Percentiles rank a stretch among this genome's conserved stretches.
phyloP scores from a whole-genome alignment of 2,888 invertebrate genomes.

The Nebria brevicollis region DNA sequence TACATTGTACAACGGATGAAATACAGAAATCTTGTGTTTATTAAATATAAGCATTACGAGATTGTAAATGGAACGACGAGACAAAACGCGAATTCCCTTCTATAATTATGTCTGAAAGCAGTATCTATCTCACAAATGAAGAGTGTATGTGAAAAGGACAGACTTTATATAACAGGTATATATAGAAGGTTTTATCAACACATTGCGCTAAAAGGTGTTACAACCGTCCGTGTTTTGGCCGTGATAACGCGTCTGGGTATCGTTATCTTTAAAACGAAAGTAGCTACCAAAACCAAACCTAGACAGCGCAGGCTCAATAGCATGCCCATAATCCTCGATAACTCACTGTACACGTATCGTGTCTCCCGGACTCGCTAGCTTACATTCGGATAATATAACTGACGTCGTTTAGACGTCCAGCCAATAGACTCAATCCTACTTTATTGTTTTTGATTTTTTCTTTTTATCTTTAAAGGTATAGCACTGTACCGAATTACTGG shows the following conservation, averaged over 20 bases:
- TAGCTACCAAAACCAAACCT: neutral
- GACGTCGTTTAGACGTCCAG: constrained; percentile 36
- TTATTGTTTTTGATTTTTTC: constrained; percentile 54
- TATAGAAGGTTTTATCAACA: constrained; percentile 23
- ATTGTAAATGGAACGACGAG: neutral
- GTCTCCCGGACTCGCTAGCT: constrained; percentile 24
- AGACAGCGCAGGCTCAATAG: neutral
- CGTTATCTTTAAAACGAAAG: constrained; percentile 13
- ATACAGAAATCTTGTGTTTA: neutral
- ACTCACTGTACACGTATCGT: constrained; percentile 36
- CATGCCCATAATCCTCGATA: constrained; percentile 38
- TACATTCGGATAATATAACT: constrained; percentile 35
- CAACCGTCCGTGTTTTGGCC: constrained; percentile 17
- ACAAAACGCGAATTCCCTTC: constrained; percentile 23
- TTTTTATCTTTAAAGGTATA: constrained; percentile 51
- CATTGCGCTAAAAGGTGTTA: constrained; percentile 31
- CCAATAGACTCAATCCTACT: constrained; percentile 52
- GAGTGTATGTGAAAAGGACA: neutral
- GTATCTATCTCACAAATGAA: neutral
- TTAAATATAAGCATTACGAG: no score
- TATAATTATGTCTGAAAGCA: constrained; percentile 29
- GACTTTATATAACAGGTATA: neutral
- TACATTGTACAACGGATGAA: neutral
- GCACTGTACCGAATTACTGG: constrained; percentile 13
- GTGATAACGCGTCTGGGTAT: constrained; percentile 26